These are phyloP conservation scores for Gobiocypris rarus DNA, from an alignment of 2,113 vertebrate genomes.

Conservation along the genomic window DNA sequence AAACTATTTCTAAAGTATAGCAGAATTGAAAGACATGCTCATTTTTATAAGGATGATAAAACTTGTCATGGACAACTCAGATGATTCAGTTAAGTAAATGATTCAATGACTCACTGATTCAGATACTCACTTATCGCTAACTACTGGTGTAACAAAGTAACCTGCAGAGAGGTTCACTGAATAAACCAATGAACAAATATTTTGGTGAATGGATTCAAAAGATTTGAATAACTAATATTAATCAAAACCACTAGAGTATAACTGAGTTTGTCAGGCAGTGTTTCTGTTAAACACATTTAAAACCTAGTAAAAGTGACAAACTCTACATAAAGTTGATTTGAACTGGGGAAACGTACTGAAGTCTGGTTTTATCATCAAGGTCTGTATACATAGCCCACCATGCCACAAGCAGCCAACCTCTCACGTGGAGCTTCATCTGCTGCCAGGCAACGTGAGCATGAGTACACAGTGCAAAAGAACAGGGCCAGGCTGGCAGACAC, in stretches of 20 bases:
- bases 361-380: not conserved
- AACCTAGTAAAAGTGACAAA: not conserved
- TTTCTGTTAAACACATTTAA: not conserved
- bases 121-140: not conserved
- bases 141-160: not conserved
- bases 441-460: constrained; percentile 39
- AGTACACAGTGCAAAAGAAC: constrained; percentile 28
- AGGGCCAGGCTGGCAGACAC: constrained; percentile 11
- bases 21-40: not conserved
- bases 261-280: not conserved
- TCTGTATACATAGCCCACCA: not conserved
- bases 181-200: not conserved
- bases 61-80: not conserved
- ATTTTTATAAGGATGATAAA: not conserved
- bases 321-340: not conserved
- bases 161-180: not conserved
- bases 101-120: not conserved
- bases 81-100: not conserved
- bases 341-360: not conserved
- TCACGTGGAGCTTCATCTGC: constrained; percentile 39
- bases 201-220: not conserved
- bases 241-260: not conserved
- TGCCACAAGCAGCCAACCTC: not conserved
- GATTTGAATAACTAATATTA: not conserved
- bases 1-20: not conserved